These are phyloP conservation scores for Rambutsinella grinnellia DNA, from an alignment of 2,888 invertebrate species.

Conservation along the genomic window DNA sequence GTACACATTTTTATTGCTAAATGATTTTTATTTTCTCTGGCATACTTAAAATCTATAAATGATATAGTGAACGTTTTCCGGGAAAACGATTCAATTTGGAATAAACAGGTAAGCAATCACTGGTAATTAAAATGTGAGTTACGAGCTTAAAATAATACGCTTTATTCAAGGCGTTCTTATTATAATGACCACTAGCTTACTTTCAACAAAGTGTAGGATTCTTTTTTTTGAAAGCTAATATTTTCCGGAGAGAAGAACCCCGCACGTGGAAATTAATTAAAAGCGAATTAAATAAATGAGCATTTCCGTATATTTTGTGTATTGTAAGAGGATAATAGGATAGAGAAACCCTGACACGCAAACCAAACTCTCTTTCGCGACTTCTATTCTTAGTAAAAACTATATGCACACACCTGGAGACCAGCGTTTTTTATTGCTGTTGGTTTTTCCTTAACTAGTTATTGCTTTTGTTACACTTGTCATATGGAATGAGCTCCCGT, in stretches of 20 bases:
- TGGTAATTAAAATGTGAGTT: background rate
- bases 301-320: background rate
- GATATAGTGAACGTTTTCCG: too few species aligned
- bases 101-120: too few species aligned
- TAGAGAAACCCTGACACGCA: background rate
- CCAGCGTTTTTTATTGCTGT: constrained; percentile 49
- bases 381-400: background rate
- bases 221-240: background rate
- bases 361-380: background rate
- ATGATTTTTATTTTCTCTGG: too few species aligned
- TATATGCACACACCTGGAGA: constrained; percentile 16
- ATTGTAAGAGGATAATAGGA: background rate
- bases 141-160: background rate
- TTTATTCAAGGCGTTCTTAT: too few species aligned
- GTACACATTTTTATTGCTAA: too few species aligned
- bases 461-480: constrained; percentile 57
- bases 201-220: too few species aligned
- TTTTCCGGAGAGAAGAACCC: too few species aligned
- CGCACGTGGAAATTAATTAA: background rate
- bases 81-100: too few species aligned
- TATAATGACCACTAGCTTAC: too few species aligned
- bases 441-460: constrained; percentile 54
- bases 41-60: too few species aligned
- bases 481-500: constrained; percentile 48
- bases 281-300: background rate